Base-by-base conservation (phyloP, 1,140 invertebrate genomes). In the Lepidurus arcticus region DNA sequence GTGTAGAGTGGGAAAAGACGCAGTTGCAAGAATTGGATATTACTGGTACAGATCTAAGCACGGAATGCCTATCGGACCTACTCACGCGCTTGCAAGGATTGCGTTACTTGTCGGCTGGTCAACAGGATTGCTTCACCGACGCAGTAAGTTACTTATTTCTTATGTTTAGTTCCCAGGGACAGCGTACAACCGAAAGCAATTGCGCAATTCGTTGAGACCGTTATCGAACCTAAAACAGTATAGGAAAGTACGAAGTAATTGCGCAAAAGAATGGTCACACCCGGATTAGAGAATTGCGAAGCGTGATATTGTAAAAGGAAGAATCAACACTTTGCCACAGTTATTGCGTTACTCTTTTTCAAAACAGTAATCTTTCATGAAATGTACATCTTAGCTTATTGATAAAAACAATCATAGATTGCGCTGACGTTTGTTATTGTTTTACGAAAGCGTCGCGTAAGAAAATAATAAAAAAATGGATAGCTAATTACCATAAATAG, bases 1-100 rank as follows among this genome's bases (percentile, higher is more conserved):
- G 93, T 85, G 95, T 98, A 0, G 96, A 99, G 82, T 99, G 98
- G 98, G 97, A 99, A 83, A 97, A 98, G 83, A 94, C 94, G 0
- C 90, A 90, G 1, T 85, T 99, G 65, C 93, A 94, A 85, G 98
- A 99, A 85, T 83, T 99, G 79, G 98, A 99, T 83, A 92, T 99
- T 43, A 97, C 95, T 0, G 98, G 94, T 0, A 99, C 97, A 0
- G 97, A 99, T 85, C 86, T 99, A 44, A 94, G 92, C 1, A 92
- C 94, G 0, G 96, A 98, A 83, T 97, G 96, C 82, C 87, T 99
- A 9, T 93, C 95, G 80, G 94, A 97, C 83, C 92, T 99, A 88
- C 86, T 99, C 0, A 92, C 91, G 0, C 88, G 96, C 80, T 92
- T 98, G 76, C 94, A 94, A 0, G 91, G 90, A 73, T 88, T 99